phyloP scores from a whole-genome alignment of 1,140 invertebrate genomes.

The Meloidogyne chitwoodi region DNA sequence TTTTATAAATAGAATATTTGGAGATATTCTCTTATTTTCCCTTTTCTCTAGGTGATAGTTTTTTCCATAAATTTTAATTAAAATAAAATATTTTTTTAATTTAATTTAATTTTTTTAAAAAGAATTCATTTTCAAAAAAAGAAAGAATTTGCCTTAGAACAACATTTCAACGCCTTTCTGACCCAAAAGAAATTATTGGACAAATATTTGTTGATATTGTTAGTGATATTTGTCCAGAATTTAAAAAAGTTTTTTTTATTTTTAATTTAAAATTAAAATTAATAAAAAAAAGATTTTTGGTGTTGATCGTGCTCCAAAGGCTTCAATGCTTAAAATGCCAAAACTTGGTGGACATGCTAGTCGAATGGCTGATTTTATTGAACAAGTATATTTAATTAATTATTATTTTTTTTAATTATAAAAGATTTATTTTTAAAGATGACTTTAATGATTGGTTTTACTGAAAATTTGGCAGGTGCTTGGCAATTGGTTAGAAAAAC shows the following conservation, averaged over 20 bases:
- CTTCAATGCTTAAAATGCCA: slow-evolving; percentile 56
- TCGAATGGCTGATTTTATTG: slow-evolving; percentile 52
- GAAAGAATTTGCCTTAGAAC: slow-evolving; percentile 52
- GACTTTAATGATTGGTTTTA: slow-evolving; percentile 54
- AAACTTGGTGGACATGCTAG: slow-evolving; percentile 57
- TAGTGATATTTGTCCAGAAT: slow-evolving; percentile 54
- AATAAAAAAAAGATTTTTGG: slow-evolving; percentile 47
- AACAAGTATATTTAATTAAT: slow-evolving; percentile 49
- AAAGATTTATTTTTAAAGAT: slow-evolving; percentile 38
- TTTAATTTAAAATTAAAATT: slow-evolving; percentile 14
- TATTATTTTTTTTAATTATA: slow-evolving; percentile 15
- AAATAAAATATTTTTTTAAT: background rate
- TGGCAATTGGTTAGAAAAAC: slow-evolving; percentile 56
- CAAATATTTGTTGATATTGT: slow-evolving; percentile 56
- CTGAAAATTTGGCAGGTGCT: slow-evolving; percentile 52
- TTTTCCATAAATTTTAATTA: too few relatives aligned
- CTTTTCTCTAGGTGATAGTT: too few relatives aligned
- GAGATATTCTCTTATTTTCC: too few relatives aligned
- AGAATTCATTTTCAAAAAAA: slow-evolving; percentile 49
- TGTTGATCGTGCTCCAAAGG: slow-evolving; percentile 53
- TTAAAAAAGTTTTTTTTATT: slow-evolving; percentile 43
- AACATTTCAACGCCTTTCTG: slow-evolving; percentile 52
- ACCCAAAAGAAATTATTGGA: slow-evolving; percentile 58
- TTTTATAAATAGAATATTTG: too few relatives aligned
- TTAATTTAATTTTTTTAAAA: background rate